phyloP scores from a whole-genome alignment of 2,113 vertebrate species.

The Corythaeola cristata region DNA sequence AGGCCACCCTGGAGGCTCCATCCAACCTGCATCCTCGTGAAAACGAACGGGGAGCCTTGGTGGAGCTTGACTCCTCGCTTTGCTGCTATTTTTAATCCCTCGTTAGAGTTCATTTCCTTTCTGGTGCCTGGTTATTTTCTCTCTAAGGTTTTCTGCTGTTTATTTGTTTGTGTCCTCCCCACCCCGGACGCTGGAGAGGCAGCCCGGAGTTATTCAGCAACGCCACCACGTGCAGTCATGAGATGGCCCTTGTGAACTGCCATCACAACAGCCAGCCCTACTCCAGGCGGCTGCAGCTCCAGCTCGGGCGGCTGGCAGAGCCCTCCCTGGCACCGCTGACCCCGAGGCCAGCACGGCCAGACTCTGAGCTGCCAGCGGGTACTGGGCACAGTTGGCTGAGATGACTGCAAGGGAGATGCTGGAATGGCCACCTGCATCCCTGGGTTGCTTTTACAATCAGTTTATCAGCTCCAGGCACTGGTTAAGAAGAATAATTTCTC shows the following conservation, averaged over 20 bases:
- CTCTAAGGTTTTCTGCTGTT: conserved; percentile 42
- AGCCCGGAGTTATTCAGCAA: neutral
- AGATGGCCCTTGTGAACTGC: neutral
- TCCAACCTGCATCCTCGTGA: neutral
- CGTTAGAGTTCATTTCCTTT: conserved; percentile 58
- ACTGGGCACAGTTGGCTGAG: neutral
- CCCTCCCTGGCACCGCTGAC: rapidly evolving
- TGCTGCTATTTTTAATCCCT: conserved; percentile 59
- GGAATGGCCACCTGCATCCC: neutral
- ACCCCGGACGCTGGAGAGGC: neutral
- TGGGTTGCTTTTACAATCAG: neutral
- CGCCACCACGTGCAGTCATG: neutral
- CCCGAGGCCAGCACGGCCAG: rapidly evolving
- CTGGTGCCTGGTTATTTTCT: conserved; percentile 67
- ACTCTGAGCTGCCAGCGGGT: rapidly evolving
- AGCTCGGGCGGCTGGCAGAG: neutral
- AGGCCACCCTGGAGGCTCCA: neutral
- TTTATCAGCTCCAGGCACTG: neutral
- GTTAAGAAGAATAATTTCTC: neutral
- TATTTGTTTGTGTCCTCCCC: conserved; percentile 26
- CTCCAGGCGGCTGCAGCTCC: neutral
- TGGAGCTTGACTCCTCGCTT: neutral
- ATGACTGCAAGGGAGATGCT: rapidly evolving
- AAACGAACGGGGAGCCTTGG: neutral
- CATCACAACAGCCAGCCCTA: neutral